Base-by-base conservation (phyloP, 2,113 vertebrate species). In the Nestor notabilis region DNA sequence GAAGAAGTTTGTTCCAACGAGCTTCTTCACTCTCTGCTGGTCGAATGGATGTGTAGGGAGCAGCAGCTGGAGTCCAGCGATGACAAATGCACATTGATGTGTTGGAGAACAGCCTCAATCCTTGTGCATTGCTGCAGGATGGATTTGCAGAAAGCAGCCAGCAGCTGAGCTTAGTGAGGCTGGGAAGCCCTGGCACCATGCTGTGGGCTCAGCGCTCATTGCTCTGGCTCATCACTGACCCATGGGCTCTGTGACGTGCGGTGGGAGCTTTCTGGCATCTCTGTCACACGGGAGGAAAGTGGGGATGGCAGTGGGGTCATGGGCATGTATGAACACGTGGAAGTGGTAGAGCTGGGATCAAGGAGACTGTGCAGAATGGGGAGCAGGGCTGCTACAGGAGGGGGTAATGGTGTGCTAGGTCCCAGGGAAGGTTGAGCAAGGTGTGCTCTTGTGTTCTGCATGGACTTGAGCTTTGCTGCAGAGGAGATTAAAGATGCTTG, bases 161-260 rank as follows among this genome's bases (percentile, higher is more conserved):
- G 60, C 46, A 50, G 55, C 39, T 56, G 70, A 68, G 50, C 8
- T 8, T 43, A 41, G 29, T 41, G 75, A 83, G 71, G 50, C 49
- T 61, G 71, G 53, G 49, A 72, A 92, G 53, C 15, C 18, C 63
- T 9, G 23, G 24, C 41, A 63, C 31, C 0, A 5, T 31, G n/a
- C 53, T 74, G 13, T 41, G 64, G 71, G 41, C 75, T 78, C 37
- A n/a, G 65, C n/a, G 15, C 49, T 50, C 4, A 0, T 61, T 63
- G 70, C 29, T 55, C 10, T 50, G 69, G 13, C 33, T 69, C 28
- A 3, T 1, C 9, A 4, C 77, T 82, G 65, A 43, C 35, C 43
- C 43, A 25, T 0, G 3, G 55, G 37, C n/a, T 47, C 3, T 20
- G 8, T 64, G 50, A 37, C 7, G 0, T n/a, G 35, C 52, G 46